These are phyloP conservation scores for Pangasius larnaudii DNA, from an alignment of 2,797 vertebrate species.

Conservation along the genomic window DNA sequence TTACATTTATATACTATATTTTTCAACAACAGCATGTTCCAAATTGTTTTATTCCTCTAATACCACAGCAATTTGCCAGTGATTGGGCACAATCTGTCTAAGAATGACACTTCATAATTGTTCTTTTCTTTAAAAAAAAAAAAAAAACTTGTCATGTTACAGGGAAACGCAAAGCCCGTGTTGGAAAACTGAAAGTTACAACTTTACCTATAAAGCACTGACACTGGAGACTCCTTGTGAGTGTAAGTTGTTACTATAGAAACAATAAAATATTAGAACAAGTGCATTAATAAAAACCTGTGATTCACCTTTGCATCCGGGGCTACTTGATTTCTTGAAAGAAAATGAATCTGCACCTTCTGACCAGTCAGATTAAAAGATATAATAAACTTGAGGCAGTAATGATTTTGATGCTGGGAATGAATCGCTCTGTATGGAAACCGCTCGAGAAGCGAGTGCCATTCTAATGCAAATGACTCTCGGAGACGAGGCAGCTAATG, in stretches of 20 bases:
- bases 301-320: not conserved
- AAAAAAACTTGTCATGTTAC: too few relatives aligned
- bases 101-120: not conserved
- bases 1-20: not conserved
- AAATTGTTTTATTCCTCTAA: not conserved
- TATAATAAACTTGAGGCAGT: not conserved
- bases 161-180: too few relatives aligned
- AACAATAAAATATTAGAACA: not conserved
- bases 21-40: not conserved
- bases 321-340: not conserved
- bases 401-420: not conserved
- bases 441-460: not conserved
- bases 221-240: not conserved
- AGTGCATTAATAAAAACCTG: not conserved
- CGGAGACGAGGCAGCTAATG: conserved; percentile 42
- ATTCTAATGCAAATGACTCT: not conserved
- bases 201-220: not conserved
- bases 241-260: not conserved
- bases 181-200: too few relatives aligned
- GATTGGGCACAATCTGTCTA: too few relatives aligned
- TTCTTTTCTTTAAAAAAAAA: not conserved
- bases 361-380: not conserved
- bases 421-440: too few relatives aligned
- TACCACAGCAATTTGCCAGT: not conserved
- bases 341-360: not conserved